A percentile compares a stretch with the other conserved stretches of the same genome.
Evolutionary conservation across 2,888 invertebrate genomes (phyloP).

Genomic region (Macroteleia sp.): DNA sequence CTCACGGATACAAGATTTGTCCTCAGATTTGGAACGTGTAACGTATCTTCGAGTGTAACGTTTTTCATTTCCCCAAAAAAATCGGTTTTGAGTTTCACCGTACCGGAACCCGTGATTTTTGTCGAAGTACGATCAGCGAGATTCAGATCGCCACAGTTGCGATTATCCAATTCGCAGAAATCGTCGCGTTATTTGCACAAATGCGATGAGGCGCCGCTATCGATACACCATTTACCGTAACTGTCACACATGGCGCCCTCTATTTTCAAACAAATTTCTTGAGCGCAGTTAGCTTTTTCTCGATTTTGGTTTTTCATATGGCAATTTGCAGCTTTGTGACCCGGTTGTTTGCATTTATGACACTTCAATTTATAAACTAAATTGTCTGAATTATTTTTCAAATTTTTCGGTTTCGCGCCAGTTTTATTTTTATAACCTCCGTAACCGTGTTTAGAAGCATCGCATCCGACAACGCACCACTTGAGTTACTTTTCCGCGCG

Average conservation of each 20-base stretch:
- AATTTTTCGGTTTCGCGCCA: slow-evolving; percentile 11
- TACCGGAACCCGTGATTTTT: background rate
- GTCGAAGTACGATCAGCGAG: background rate
- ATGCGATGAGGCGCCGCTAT: slow-evolving; percentile 12
- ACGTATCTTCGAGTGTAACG: slow-evolving; percentile 2
- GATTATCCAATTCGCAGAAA: background rate
- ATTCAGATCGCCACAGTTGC: background rate
- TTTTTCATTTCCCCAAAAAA: slow-evolving; percentile 24
- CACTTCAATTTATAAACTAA: background rate
- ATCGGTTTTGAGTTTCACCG: slow-evolving; percentile 2
- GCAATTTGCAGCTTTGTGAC: background rate
- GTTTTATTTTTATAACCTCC: background rate
- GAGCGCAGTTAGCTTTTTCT: background rate
- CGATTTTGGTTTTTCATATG: background rate
- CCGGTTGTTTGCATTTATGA: background rate
- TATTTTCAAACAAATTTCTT: background rate
- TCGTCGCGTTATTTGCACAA: background rate
- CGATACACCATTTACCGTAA: slow-evolving; percentile 3
- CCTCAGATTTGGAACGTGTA: slow-evolving; percentile 33
- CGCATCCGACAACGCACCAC: background rate
- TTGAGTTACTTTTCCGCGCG: slow-evolving; percentile 18
- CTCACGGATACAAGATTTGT: slow-evolving; percentile 38
- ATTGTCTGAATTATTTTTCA: background rate
- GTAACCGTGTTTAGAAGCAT: slow-evolving; percentile 13
- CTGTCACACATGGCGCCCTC: background rate